These are phyloP conservation scores for Limenitis camilla DNA, from an alignment of 2,888 invertebrate genomes.

Conservation along the genomic window DNA sequence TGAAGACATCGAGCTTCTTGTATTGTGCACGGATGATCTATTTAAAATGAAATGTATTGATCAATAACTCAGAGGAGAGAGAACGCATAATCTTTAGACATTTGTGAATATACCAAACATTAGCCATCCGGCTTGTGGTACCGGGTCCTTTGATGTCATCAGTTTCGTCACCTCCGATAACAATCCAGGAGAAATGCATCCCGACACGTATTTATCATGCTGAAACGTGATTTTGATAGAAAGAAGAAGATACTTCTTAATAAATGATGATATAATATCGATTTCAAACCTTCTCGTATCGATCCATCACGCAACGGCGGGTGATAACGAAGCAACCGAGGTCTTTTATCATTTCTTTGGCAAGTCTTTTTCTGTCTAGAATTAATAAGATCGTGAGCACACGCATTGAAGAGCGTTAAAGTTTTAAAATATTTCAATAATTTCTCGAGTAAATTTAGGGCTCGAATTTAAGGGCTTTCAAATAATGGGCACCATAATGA, in stretches of 20 bases:
- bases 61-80: too few relatives aligned
- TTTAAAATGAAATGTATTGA: not conserved
- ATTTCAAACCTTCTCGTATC: constrained; percentile 50
- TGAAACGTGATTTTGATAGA: constrained; percentile 24
- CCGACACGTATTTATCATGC: constrained; percentile 54
- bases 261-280: not conserved
- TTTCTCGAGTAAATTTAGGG: too few relatives aligned
- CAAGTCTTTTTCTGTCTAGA: constrained; percentile 45
- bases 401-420: not conserved
- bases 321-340: constrained; percentile 58
- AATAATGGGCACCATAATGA: too few relatives aligned
- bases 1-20: constrained; percentile 62
- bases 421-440: not conserved
- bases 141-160: constrained; percentile 46
- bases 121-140: constrained; percentile 57
- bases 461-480: too few relatives aligned
- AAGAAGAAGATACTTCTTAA: not conserved
- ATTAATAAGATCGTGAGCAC: not conserved
- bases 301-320: constrained; percentile 57
- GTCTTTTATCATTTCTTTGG: constrained; percentile 51
- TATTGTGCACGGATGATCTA: constrained; percentile 62
- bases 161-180: constrained; percentile 54
- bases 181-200: constrained; percentile 46
- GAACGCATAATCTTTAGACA: too few relatives aligned
- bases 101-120: constrained; percentile 49